These are phyloP conservation scores for Calycopis cecrops DNA, from an alignment of 1,140 invertebrate species.

Conservation along the genomic window DNA sequence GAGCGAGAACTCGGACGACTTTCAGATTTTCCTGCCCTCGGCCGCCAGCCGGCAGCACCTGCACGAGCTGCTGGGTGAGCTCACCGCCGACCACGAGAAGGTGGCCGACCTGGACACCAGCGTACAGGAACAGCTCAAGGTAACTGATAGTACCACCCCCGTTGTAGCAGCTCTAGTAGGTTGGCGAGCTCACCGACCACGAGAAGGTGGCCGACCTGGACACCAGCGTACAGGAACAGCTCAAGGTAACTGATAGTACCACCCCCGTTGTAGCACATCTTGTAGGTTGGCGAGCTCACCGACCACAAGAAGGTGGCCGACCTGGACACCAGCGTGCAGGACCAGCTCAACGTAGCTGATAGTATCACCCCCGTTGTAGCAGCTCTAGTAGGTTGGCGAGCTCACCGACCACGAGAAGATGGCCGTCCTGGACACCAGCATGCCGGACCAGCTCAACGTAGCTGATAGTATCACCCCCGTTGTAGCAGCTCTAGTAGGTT, in stretches of 20 bases:
- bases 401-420: constrained; percentile 92
- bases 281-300: constrained; percentile 90
- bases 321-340: constrained; percentile 83
- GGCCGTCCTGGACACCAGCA: constrained; percentile 86
- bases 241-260: constrained; percentile 18
- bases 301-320: constrained; percentile 92
- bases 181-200: constrained; percentile 91
- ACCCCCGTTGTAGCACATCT: no score
- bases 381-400: no score
- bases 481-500: no score
- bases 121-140: constrained; percentile 73
- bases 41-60: constrained; percentile 88
- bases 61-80: constrained; percentile 86
- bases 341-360: constrained; percentile 50
- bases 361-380: no score
- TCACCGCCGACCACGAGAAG: constrained; percentile 91
- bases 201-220: constrained; percentile 90
- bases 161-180: no score
- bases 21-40: constrained; percentile 98
- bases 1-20: constrained; percentile 98
- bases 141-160: no score
- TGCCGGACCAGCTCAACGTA: constrained; percentile 72
- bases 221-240: constrained; percentile 79
- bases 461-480: no score
- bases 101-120: constrained; percentile 88